Evolutionary conservation across 2,113 vertebrate species (phyloP).

Genomic region (Corythornis vintsioides): DNA sequence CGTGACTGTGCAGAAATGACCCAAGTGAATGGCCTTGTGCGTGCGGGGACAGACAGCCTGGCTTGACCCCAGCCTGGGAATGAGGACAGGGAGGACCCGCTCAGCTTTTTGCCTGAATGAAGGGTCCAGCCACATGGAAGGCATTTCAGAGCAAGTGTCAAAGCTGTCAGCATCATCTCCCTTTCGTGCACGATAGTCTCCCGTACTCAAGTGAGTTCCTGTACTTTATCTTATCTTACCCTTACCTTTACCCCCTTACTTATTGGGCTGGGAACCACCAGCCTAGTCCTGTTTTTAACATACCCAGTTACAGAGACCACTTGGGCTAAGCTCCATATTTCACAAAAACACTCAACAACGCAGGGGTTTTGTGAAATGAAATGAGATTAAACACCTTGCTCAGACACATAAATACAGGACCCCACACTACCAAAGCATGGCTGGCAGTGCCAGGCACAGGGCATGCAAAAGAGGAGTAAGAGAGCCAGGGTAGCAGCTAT

Average conservation of each 20-base stretch:
- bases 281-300: not conserved
- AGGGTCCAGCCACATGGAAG: not conserved
- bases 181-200: not conserved
- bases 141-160: not conserved
- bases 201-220: not conserved
- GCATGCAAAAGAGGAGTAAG: not conserved
- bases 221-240: not conserved
- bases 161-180: not conserved
- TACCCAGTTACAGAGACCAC: not conserved
- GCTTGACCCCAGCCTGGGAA: not conserved
- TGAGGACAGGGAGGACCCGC: not conserved
- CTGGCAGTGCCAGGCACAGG: not conserved
- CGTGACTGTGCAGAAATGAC: not conserved
- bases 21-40: fast-evolving
- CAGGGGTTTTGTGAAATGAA: not conserved
- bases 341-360: not conserved
- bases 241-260: not conserved
- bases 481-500: not conserved
- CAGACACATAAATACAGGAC: not conserved
- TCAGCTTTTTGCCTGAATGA: not conserved
- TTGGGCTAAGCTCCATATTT: not conserved
- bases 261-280: not conserved
- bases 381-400: not conserved
- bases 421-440: fast-evolving
- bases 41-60: not conserved